Evolutionary conservation across 2,797 vertebrate species (phyloP).

Genomic region (Hippopotamyrus pictus): DNA sequence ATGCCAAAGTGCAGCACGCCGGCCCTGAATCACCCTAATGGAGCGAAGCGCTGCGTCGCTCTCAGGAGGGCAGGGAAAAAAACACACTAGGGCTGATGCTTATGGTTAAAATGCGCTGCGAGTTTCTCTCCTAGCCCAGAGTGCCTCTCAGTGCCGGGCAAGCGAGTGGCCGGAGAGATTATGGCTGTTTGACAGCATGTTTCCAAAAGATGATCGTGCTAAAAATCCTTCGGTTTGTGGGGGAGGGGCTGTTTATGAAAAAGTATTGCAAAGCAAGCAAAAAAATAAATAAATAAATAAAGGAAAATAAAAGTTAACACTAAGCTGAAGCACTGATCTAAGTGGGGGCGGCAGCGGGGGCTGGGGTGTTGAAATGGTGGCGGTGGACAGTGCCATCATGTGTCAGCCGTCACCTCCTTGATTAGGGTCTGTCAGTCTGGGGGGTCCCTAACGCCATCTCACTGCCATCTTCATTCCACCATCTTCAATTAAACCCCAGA

Average conservation of each 20-base stretch:
- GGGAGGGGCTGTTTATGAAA: not conserved
- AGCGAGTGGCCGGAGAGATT: not conserved
- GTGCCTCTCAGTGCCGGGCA: not conserved
- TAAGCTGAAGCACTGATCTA: not conserved
- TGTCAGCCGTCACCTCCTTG: not conserved
- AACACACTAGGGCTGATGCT: not conserved
- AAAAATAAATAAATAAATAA: not conserved
- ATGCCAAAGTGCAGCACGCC: not conserved
- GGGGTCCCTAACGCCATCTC: not conserved
- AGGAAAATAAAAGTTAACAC: not conserved
- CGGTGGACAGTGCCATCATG: not conserved
- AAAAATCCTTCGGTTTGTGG: not conserved
- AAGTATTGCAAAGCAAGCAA: not conserved
- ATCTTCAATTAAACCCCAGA: constrained; percentile 14
- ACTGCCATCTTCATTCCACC: not conserved
- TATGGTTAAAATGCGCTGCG: not conserved
- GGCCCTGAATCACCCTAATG: constrained; percentile 16
- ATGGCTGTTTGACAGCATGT: not conserved
- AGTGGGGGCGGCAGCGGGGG: not conserved
- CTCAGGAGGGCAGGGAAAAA: not conserved
- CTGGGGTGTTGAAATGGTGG: not conserved
- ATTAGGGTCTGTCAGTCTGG: not conserved
- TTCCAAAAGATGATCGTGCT: not conserved
- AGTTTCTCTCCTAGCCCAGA: not conserved
- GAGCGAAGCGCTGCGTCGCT: not conserved